Base-by-base conservation (phyloP, 2,113 vertebrate species). In the Lamprologus callipterus region DNA sequence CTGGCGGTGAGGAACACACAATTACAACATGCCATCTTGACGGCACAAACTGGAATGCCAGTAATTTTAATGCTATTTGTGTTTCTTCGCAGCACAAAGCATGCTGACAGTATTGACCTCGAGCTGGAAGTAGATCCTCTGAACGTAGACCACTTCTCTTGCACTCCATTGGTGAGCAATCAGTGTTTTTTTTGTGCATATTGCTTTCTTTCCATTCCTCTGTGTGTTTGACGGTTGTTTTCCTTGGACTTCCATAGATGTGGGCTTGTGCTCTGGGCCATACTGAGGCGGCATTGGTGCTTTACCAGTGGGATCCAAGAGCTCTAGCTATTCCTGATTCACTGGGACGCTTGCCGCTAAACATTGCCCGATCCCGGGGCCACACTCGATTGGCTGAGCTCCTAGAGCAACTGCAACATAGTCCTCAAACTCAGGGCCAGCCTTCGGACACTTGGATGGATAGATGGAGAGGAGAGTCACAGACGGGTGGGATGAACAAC, bases 91-190 rank as follows among this genome's bases (percentile, higher is more conserved):
- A 99, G 98, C 93, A 98, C 98, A 68, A 99, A 99, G 94, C 98
- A 99, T 5, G 98, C 97, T 3, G 98, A 99, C 90, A 99, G 98
- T 93, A 99, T 99, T 60, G 98, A 99, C 89, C 95, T 99, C 83
- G 98, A 99, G 88, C 96, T 99, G 85, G 98, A 99, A 93, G 98
- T 99, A 9, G 98, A 99, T 95, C 98, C 98, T 87, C 95, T 99
- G 92, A 99, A 99, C 7, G 98, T 99, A 63, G 98, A 99, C 94
- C 98, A 99, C 96, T 99, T 99, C 95, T 99, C 98, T 86, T 99
- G 98, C 92, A 99, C 98, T 45, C 98, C 98, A 23, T 93, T 99
- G 96, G 98, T 99, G 96, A 97, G 97, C 73, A 40, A 84, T 75
- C 17, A 37, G 9, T 79, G 37, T 83, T n/a, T 83, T 21, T 63